Evolutionary conservation across 2,113 vertebrate species (phyloP).

Genomic region (Erythrocebus patas): DNA sequence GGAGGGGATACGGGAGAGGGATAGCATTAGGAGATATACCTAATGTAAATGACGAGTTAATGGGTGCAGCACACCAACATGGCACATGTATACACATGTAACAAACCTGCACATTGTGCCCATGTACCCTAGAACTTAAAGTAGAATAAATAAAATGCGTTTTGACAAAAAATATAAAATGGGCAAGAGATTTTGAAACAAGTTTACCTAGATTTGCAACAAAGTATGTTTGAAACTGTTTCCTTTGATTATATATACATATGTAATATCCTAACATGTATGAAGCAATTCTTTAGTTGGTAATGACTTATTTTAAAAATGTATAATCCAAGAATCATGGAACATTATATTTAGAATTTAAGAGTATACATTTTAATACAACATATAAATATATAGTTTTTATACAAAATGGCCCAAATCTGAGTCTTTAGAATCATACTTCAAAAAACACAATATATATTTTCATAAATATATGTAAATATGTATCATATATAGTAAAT

Average conservation of each 20-base stretch:
- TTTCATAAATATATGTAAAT: background rate
- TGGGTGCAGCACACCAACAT: no score
- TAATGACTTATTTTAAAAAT: background rate
- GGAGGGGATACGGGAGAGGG: no score
- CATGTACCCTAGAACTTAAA: no score
- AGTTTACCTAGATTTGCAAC: background rate
- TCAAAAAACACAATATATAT: background rate
- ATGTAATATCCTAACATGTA: background rate
- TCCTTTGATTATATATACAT: background rate
- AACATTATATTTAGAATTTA: background rate
- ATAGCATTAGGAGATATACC: no score
- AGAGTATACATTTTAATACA: background rate
- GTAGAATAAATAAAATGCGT: background rate
- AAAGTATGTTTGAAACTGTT: background rate
- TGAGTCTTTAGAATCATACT: background rate
- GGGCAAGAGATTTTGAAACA: background rate
- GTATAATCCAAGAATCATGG: background rate
- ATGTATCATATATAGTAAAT: background rate
- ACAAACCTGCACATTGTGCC: no score
- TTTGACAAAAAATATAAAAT: conserved; percentile 9
- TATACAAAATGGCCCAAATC: background rate
- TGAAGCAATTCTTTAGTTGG: background rate
- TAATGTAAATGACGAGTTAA: no score
- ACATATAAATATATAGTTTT: background rate
- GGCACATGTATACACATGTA: no score